Evolutionary conservation across 2,797 vertebrate genomes (phyloP), one percentile per base, ranked within the genome.

Genomic region (Phyllotis vaccarum): DNA sequence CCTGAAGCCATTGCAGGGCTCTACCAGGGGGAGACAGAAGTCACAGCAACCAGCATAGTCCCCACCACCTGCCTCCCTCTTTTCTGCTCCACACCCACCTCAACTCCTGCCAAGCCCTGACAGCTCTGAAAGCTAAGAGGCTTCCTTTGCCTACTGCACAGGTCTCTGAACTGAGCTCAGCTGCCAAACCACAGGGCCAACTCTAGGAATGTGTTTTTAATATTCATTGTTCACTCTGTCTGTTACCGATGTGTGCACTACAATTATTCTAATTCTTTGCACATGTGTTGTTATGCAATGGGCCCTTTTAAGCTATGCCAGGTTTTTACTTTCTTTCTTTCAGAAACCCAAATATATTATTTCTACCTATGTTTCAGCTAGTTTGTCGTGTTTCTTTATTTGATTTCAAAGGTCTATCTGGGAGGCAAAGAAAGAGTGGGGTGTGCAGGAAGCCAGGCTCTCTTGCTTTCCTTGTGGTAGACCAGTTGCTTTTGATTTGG

Each of bases 241-340:
- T 97, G 97, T 98, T 98, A 98, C 97, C 94, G 97, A 98, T 98
- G 98, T 98, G 97, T 93, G 93, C 94, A 89, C 96, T 90, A 70
- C 96, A 98, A 98, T 98, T 98, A 98, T 91, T 98, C 72, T 98
- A 98, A 98, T 98, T 97, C 64, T 98, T 98, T 98, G 96, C 98
- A 99, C 96, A 98, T 98, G 98, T 98, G 95, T 96, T 97, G 93
- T 98, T 98, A 98, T 98, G 97, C 98, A 98, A 98, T 96, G 78
- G 90, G 92, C 82, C 90, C 98, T 98, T 98, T 99, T 96, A 98
- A 98, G 98, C 95, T 70, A 82, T 97, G 98, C 98, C 98, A 98
- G 95, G 56, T 92, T 96, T 83, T 85, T 97, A 95, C 91, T 96
- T 96, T 95, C 37, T 6, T 89, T 91, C 95, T 97, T 98, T 97